Conservation (phyloP, 2,797 vertebrate genomes). For the Galaxias olidus region DNA sequence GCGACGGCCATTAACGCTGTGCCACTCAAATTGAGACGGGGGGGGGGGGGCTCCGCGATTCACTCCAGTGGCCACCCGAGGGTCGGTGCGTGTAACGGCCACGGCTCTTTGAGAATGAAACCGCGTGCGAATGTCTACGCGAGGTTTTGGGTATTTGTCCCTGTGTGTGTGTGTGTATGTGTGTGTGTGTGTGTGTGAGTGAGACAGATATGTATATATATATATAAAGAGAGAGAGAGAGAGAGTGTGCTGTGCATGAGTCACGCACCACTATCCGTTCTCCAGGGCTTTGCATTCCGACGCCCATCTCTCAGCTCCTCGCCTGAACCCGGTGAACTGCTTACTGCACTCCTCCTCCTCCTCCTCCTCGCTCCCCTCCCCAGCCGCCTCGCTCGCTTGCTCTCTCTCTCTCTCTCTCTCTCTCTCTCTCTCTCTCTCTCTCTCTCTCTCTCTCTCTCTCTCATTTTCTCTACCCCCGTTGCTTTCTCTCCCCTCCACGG, state of each 20-base stretch:
- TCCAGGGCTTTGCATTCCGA: slow-evolving; percentile 65
- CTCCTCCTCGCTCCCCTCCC: slow-evolving; percentile 53
- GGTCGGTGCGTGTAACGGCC: too few relatives aligned
- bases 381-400: slow-evolving; percentile 61
- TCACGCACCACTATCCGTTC: slow-evolving; percentile 70
- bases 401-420: slow-evolving; percentile 60
- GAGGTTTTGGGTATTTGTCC: too few relatives aligned
- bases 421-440: slow-evolving; percentile 43
- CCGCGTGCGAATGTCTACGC: too few relatives aligned
- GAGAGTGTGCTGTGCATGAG: slow-evolving; percentile 66
- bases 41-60: too few relatives aligned
- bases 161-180: too few relatives aligned
- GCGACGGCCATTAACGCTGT: too few relatives aligned
- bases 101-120: too few relatives aligned
- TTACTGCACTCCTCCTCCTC: slow-evolving; percentile 67
- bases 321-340: slow-evolving; percentile 73
- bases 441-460: slow-evolving; percentile 55
- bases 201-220: too few relatives aligned
- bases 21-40: too few relatives aligned
- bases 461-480: slow-evolving; percentile 33
- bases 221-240: neutral
- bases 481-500: too few relatives aligned
- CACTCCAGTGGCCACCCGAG: too few relatives aligned
- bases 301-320: slow-evolving; percentile 71
- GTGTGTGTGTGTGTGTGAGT: too few relatives aligned